These are phyloP conservation scores for Leptinotarsa peninsularis DNA, from an alignment of 2,888 invertebrate genomes.

Conservation along the genomic window DNA sequence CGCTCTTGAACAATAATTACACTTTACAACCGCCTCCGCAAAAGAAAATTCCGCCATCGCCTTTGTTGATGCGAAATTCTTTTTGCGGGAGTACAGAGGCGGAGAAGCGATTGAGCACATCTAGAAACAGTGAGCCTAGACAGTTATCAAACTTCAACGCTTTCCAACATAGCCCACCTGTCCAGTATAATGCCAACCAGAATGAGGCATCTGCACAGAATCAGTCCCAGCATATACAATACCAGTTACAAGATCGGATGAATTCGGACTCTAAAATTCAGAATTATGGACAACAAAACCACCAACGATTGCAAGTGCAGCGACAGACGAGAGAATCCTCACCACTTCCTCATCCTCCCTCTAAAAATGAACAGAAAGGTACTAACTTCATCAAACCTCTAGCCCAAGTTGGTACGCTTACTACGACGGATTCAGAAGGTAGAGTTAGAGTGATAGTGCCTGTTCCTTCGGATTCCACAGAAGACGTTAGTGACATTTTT, in stretches of 20 bases:
- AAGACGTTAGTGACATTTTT: conserved; percentile 61
- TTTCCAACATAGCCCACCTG: conserved; percentile 39
- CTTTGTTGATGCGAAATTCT: conserved; percentile 59
- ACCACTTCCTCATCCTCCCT: conserved; percentile 34
- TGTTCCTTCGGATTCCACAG: conserved; percentile 65
- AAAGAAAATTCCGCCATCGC: conserved; percentile 60
- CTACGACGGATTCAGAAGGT: conserved; percentile 73
- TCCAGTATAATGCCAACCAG: conserved; percentile 13
- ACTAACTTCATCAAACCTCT: conserved; percentile 77
- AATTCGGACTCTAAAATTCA: background rate
- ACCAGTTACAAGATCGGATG: conserved; percentile 38
- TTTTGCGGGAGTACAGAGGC: conserved; percentile 57
- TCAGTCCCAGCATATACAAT: conserved; percentile 41
- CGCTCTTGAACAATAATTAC: conserved; percentile 59
- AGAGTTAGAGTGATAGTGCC: conserved; percentile 74
- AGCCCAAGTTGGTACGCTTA: conserved; percentile 73
- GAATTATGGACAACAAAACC: conserved; percentile 21
- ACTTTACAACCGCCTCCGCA: conserved; percentile 62
- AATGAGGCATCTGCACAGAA: background rate
- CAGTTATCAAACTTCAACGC: conserved; percentile 48
- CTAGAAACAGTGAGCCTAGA: conserved; percentile 57
- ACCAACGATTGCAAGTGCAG: conserved; percentile 40
- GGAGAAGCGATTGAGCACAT: conserved; percentile 37
- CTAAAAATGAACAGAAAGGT: conserved; percentile 42
- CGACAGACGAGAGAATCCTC: conserved; percentile 35